These are phyloP conservation scores for Calcarius lapponicus DNA, from an alignment of 2,797 vertebrate genomes.

Conservation along the genomic window DNA sequence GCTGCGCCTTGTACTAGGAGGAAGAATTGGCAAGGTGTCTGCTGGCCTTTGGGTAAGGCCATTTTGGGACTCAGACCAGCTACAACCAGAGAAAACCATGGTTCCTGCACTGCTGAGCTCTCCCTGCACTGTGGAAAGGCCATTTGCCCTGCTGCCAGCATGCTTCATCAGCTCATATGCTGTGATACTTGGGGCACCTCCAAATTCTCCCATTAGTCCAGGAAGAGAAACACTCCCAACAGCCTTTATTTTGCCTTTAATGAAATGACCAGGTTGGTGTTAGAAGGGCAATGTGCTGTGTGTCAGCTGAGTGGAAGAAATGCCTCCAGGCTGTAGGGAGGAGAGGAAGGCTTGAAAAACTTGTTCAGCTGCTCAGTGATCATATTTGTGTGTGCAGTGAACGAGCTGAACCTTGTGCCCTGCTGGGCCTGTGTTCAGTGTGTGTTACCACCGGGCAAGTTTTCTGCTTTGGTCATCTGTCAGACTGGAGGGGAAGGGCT, in stretches of 20 bases:
- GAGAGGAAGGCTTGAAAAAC: constrained; percentile 29
- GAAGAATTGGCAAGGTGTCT: background rate
- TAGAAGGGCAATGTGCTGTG: background rate
- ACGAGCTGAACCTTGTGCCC: background rate
- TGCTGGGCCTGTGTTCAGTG: constrained; percentile 37
- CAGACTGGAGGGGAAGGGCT: background rate
- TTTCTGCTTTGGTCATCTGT: constrained; percentile 21
- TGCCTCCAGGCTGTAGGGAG: background rate
- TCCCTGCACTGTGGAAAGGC: background rate
- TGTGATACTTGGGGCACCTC: background rate
- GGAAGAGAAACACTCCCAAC: background rate
- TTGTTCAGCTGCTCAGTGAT: constrained; percentile 20
- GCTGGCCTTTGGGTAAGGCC: background rate
- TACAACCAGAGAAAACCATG: background rate
- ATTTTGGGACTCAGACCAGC: background rate
- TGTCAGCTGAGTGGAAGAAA: background rate
- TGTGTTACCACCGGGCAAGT: background rate
- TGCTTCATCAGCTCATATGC: background rate
- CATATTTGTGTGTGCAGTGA: constrained; percentile 18
- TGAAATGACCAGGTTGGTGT: background rate
- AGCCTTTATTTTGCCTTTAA: background rate
- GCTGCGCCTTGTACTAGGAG: background rate
- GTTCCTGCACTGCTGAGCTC: background rate
- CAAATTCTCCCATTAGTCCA: background rate
- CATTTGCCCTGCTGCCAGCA: background rate